Evolutionary conservation across 2,797 vertebrate genomes (phyloP), one percentile per base, ranked within the genome.

Genomic region (Hemitrygon akajei): DNA sequence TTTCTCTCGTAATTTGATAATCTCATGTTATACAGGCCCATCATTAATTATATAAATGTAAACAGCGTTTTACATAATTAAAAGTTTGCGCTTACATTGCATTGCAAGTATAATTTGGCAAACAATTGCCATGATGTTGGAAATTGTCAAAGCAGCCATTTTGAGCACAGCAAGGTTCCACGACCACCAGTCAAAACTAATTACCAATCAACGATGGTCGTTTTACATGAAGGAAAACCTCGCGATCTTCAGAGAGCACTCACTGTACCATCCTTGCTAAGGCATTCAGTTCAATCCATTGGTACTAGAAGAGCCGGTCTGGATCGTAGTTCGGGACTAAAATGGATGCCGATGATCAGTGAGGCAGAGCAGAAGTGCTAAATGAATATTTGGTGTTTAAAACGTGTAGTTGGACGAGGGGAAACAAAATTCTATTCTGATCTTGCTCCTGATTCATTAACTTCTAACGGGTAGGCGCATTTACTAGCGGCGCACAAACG

Each of bases 91-190:
- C 66, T 66, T 69, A 20, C 63, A 89, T n/a, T 10, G 34, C 86
- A 34, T 47, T 87, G 60, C 84, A 7, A 89, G 18, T 34, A 34
- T 66, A 7, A 66, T 5, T 89, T 89, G 9, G 84, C 18, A 89
- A 60, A 9, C 58, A 89, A 89, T 34, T 5, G n/a, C 60, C 84
- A 66, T 20, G n/a, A n/a, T 89, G 34, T 7, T 89, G n/a, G 14
- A 63, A 18, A 22, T 89, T 7, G 1, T 18, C 30, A 37, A 12
- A 37, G n/a, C 86, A 89, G 86, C 86, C 60, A 89, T 89, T 89
- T 89, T 89, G 60, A 66, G 86, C 60, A 89, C 60, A 89, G 60
- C 16, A 89, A 89, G 86, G 63, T 89, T 6, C 86, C 86, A 89
- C 30, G 37, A 9, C 3, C 18, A 89, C 14, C 16, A 89, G 34